Conservation (phyloP, 2,113 vertebrate genomes). For the Archilochus colubris region DNA sequence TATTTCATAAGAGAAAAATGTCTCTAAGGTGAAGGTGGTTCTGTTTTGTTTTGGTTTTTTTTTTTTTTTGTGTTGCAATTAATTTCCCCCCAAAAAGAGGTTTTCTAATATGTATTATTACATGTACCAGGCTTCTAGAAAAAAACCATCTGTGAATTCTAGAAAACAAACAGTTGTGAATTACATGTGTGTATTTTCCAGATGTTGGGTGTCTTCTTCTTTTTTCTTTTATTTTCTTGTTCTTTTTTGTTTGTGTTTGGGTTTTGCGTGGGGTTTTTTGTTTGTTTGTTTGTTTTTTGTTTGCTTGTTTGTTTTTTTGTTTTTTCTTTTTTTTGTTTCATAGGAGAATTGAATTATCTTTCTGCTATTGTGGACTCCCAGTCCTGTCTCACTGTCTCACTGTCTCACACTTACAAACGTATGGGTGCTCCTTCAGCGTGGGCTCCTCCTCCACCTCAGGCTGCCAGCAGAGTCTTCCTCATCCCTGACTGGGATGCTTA, state of each 20-base stretch:
- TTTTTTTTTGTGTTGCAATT: background rate
- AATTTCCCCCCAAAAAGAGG: background rate
- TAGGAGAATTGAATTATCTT: background rate
- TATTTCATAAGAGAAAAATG: background rate
- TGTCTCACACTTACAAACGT: background rate
- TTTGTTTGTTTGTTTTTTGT: too few relatives aligned
- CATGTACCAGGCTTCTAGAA: background rate
- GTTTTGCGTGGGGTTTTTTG: too few relatives aligned
- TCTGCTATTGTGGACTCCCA: background rate
- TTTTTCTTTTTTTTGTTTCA: too few relatives aligned
- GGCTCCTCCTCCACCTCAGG: background rate
- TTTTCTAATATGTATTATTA: slow-evolving; percentile 28
- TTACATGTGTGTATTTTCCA: background rate
- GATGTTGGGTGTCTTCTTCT: background rate
- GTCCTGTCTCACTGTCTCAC: background rate
- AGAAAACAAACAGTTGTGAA: background rate
- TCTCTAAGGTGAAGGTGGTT: background rate
- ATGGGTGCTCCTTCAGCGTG: background rate
- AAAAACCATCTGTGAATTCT: background rate
- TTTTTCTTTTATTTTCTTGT: background rate
- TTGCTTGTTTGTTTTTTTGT: too few relatives aligned
- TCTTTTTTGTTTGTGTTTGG: too few relatives aligned
- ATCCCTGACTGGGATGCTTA: background rate
- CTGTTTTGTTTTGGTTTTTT: background rate
- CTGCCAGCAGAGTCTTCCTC: background rate